Evolutionary conservation across 92 coral and sea anemone species (phyloP), one percentile per base, ranked within the genome.

Genomic region (Actinernus sp.): DNA sequence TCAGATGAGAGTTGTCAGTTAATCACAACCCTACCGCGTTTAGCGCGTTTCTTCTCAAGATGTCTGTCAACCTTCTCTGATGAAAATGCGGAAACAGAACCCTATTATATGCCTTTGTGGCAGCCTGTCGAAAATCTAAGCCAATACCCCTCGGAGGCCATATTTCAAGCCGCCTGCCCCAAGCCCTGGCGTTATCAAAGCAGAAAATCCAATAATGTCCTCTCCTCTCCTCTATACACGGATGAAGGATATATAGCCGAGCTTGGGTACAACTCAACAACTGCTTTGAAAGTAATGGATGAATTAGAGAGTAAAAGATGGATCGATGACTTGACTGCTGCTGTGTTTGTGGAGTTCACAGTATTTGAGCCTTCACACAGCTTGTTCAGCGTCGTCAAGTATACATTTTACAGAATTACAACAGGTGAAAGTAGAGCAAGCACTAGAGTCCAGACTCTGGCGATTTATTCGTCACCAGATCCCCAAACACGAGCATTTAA

Each of bases 181-280:
- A 84, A 65, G 24, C 84, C 90, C 6, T 90, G 96, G 96, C 82
- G 86, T 27, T 90, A 80, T 51, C 81, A 71, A 23, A 41, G 87
- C 2, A 51, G 70, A 37, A 37, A 56, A 8, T 26, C 76, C 1
- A 48, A 74, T 13, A 63, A 47, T 18, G 56, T 47, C 1, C 71
- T 75, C 8, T n/a, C n/a, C n/a, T 49, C 53, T 26, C 34, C 51
- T 10, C 58, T 7, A 1, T 76, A 82, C 24, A 49, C 62, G 2
- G 88, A 78, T 28, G 93, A 93, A 17, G 93, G 93, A 18, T 91
- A 64, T 40, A 61, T 78, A 24, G 87, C 97, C 4, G 97, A 86
- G 39, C 87, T 91, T 46, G 97, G 97, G 4, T 87, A 91, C 49
- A 82, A 88, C 16, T 26, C 74, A 20, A 61, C 60, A 16, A 48